Base-by-base conservation (phyloP, 2,888 invertebrate genomes). In the Aphodius sticticus region DNA sequence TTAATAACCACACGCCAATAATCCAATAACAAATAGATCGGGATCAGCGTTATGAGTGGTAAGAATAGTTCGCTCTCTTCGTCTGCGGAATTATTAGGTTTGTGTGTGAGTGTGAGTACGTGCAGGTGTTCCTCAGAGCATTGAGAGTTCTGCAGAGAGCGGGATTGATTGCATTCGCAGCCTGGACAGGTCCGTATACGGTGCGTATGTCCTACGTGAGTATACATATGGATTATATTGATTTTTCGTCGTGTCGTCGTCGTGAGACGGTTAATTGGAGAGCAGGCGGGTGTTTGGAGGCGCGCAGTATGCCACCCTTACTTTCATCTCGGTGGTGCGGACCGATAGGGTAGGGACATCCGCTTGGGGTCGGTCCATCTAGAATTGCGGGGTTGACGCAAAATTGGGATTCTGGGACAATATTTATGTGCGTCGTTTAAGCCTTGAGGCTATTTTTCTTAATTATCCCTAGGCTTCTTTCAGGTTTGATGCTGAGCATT, bases 11-110 rank as follows among this genome's bases (percentile, higher is more conserved):
- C 53, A 53, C 7, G 53, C 53, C 7, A 9, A 53, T 53, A 53
- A 53, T 53, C 53, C 53, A 53, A 53, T 53, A 53, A 53, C 53
- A 53, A 53, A 53, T 53, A 53, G 53, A 53, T 53, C 53, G 53
- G 12, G 53, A 53, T 53, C 53, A 53, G 53, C 7, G 12, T 9
- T 53, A 53, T 12, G 9, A 53, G 9, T 1, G 12, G 7, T 12
- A 53, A 53, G 9, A 7, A 12, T 53, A 53, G 53, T 9, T 53
- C 9, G 12, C 4, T 12, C 53, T 53, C 53, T 53, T 53, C 53
- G 12, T 53, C 12, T 5, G 53, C 12, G 53, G 53, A 53, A 9
- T 53, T 53, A 53, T 53, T 53, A 53, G 53, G 12, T 53, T 53
- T 53, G 53, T 53, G 6, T 53, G 53, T 12, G 53, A 9, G 53